Conservation (phyloP, 2,797 vertebrate genomes). For the Hylomyscus alleni region DNA sequence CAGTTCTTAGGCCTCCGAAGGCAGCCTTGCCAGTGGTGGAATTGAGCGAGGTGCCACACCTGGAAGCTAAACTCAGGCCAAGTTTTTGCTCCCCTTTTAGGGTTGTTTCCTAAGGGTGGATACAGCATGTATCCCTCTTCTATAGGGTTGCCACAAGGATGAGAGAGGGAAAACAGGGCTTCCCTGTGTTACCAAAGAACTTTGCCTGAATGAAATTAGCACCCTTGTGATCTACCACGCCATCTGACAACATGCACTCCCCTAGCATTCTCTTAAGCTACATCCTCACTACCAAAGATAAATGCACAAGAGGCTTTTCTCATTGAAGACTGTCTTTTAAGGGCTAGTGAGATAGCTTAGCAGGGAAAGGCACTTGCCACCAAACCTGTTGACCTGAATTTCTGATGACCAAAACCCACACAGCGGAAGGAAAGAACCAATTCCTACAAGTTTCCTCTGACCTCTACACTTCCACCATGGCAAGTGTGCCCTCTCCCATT, state of each 20-base stretch:
- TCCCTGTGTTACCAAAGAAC: background rate
- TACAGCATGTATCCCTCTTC: background rate
- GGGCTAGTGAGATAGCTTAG: background rate
- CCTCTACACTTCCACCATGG: background rate
- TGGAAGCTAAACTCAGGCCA: background rate
- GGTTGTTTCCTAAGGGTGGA: too few relatives aligned
- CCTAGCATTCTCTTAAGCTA: background rate
- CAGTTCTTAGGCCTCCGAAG: background rate
- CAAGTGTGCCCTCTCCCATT: background rate
- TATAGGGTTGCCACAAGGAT: background rate
- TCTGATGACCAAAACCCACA: background rate
- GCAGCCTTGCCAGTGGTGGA: background rate
- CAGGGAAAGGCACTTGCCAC: background rate
- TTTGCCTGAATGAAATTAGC: background rate
- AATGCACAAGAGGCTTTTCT: background rate
- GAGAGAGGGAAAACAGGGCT: background rate
- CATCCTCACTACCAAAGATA: background rate
- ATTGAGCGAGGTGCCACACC: rapidly evolving
- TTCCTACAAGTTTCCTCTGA: background rate
- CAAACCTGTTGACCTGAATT: background rate
- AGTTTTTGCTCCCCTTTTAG: too few relatives aligned
- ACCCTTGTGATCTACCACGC: background rate
- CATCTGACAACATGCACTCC: background rate
- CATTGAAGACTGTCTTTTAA: background rate
- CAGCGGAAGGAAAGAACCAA: background rate